phyloP scores from a whole-genome alignment of 2,113 vertebrate genomes.

The Prietella phreatophila region DNA sequence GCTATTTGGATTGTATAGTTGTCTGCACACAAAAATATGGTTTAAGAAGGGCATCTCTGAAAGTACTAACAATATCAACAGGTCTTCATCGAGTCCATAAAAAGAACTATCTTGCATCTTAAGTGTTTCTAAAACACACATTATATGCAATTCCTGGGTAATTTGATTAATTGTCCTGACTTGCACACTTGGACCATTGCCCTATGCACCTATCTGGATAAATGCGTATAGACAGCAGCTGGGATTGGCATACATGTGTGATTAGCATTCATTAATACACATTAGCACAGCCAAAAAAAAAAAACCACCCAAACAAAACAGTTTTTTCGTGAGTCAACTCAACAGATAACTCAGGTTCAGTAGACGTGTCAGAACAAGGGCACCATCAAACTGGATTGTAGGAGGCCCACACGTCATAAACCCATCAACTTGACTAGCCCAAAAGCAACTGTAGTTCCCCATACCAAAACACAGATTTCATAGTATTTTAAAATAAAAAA shows the following conservation, averaged over 20 bases:
- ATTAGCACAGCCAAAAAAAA: background rate
- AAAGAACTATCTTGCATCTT: background rate
- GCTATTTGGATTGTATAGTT: background rate
- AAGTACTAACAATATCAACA: background rate
- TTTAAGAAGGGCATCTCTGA: background rate
- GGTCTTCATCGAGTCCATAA: background rate
- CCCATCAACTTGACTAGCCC: background rate
- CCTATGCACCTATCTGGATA: background rate
- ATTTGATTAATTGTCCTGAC: constrained; percentile 1
- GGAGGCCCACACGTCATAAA: background rate
- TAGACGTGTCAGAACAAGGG: background rate
- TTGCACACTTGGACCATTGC: background rate
- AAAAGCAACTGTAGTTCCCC: background rate
- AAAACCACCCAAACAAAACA: background rate
- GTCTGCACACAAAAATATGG: background rate
- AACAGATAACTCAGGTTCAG: background rate
- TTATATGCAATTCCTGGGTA: background rate
- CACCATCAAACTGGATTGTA: background rate
- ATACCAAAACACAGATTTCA: background rate
- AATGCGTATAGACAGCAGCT: background rate
- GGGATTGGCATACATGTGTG: background rate
- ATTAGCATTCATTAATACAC: background rate
- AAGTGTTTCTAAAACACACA: background rate
- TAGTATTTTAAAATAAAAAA: background rate
- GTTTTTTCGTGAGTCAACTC: background rate